These are phyloP conservation scores for Idaea biselata DNA, from an alignment of 2,888 invertebrate genomes.

Conservation along the genomic window DNA sequence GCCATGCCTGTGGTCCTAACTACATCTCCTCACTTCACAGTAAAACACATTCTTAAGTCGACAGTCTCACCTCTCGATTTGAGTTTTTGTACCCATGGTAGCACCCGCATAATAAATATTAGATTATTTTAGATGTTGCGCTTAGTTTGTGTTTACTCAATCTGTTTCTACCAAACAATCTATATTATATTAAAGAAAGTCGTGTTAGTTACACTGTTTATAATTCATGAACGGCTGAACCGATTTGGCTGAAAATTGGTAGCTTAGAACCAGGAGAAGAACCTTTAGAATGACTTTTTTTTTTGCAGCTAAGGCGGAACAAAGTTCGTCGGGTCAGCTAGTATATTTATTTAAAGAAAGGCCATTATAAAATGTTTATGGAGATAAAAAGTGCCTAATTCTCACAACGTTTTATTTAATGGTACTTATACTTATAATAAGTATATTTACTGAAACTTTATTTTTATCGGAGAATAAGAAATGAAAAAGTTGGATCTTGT, in stretches of 20 bases:
- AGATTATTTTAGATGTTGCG: not conserved
- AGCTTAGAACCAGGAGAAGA: too few relatives aligned
- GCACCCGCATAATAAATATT: not conserved
- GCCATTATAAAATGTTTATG: not conserved
- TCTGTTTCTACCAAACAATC: not conserved
- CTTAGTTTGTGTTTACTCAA: not conserved
- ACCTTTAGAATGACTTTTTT: too few relatives aligned
- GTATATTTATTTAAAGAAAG: not conserved
- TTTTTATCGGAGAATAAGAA: not conserved
- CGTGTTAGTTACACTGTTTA: too few relatives aligned
- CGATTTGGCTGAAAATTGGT: too few relatives aligned
- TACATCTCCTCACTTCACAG: slow-evolving; percentile 37
- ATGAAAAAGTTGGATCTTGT: not conserved
- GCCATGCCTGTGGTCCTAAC: slow-evolving; percentile 56
- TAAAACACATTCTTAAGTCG: slow-evolving; percentile 16
- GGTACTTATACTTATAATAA: not conserved
- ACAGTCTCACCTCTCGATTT: slow-evolving; percentile 9
- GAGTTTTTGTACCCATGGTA: slow-evolving; percentile 5
- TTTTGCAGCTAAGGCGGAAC: too few relatives aligned
- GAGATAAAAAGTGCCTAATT: not conserved
- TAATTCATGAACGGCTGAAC: too few relatives aligned
- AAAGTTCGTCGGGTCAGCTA: too few relatives aligned
- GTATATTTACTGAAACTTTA: not conserved
- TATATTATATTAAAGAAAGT: not conserved
- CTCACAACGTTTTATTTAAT: not conserved